phyloP scores from a whole-genome alignment of 2,797 vertebrate species.

The Phoxinus dragarum region DNA sequence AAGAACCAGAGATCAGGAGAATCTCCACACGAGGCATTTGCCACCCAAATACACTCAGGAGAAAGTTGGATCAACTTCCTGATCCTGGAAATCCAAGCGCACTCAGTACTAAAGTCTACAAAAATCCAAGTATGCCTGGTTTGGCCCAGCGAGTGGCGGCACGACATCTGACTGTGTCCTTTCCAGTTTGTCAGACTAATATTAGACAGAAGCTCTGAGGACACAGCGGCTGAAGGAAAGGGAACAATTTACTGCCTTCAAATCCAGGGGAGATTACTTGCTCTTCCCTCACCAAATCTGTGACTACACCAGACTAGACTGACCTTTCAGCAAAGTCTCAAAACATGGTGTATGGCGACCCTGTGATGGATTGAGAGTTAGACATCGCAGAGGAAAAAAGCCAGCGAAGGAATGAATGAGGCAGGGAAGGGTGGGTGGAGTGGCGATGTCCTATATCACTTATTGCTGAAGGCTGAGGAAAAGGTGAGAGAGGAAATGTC shows the following conservation, averaged over 20 bases:
- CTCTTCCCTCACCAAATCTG: conserved; percentile 57
- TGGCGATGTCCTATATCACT: conserved; percentile 80
- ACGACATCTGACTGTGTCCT: conserved; percentile 38
- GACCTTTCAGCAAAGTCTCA: conserved; percentile 63
- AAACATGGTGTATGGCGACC: conserved; percentile 66
- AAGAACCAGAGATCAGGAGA: neutral
- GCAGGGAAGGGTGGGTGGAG: conserved; percentile 28
- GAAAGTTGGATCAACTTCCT: conserved; percentile 20
- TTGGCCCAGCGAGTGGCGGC: neutral
- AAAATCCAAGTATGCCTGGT: conserved; percentile 33
- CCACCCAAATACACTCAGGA: conserved; percentile 11
- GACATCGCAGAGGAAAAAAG: conserved; percentile 70
- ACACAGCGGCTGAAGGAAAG: conserved; percentile 46
- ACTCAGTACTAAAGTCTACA: conserved; percentile 36
- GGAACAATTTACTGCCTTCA: conserved; percentile 63
- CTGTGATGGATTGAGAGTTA: conserved; percentile 79
- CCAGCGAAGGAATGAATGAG: conserved; percentile 21
- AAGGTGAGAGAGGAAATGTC: conserved; percentile 85
- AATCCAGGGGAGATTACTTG: conserved; percentile 61
- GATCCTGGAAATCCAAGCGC: conserved; percentile 23
- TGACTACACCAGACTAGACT: conserved; percentile 59
- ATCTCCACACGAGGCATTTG: conserved; percentile 26
- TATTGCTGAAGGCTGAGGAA: conserved; percentile 79
- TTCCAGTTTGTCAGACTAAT: conserved; percentile 54
- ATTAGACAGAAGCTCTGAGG: conserved; percentile 54